Evolutionary conservation across 2,797 vertebrate genomes (phyloP).

Genomic region (Chelon labrosus): DNA sequence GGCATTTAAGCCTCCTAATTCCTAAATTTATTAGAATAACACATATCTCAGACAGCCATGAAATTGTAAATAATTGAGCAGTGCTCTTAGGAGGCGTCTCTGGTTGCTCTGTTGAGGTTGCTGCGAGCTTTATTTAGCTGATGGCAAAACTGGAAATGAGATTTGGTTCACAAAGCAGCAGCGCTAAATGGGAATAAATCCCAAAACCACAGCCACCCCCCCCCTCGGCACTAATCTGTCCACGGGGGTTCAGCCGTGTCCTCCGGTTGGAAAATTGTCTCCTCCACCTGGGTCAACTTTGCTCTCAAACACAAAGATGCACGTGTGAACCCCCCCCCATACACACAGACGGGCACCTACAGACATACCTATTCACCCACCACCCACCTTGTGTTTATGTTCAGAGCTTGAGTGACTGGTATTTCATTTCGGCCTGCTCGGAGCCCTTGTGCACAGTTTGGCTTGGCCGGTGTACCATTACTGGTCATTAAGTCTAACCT

Average conservation of each 20-base stretch:
- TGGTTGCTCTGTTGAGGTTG: conserved; percentile 56
- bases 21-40: conserved; percentile 83
- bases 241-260: conserved; percentile 54
- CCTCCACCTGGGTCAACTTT: conserved; percentile 58
- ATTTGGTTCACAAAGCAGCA: conserved; percentile 70
- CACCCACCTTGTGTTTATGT: conserved; percentile 80
- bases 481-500: conserved; percentile 86
- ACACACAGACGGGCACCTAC: conserved; percentile 55
- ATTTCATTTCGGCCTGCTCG: conserved; percentile 79
- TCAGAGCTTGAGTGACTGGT: conserved; percentile 82
- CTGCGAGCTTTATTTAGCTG: conserved; percentile 55
- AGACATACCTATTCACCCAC: conserved; percentile 66
- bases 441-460: conserved; percentile 76
- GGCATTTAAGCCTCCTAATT: conserved; percentile 78
- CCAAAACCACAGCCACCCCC: conserved; percentile 43
- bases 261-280: conserved; percentile 38
- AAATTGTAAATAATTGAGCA: conserved; percentile 85
- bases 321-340: conserved; percentile 27
- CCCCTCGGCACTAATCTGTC: conserved; percentile 54
- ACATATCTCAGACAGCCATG: conserved; percentile 81
- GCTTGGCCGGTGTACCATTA: conserved; percentile 81
- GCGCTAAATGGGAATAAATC: conserved; percentile 60
- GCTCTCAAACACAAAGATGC: conserved; percentile 39
- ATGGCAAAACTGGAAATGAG: conserved; percentile 81
- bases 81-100: conserved; percentile 70